These are phyloP conservation scores for Globodera ellingtonae DNA, from an alignment of 1,140 invertebrate species.

Conservation along the genomic window DNA sequence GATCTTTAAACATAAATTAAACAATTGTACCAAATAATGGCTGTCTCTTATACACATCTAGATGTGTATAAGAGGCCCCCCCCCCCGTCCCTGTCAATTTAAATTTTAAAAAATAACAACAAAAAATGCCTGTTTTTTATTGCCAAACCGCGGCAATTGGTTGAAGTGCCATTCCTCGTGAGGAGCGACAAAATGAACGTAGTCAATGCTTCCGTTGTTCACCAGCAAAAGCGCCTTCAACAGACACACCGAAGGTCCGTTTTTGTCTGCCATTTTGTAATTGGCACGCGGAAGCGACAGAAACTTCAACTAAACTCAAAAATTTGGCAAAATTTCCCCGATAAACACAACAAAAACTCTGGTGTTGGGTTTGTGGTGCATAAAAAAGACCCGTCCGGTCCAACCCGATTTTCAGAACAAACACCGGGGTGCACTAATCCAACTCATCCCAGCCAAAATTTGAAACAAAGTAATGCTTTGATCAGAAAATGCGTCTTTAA, in stretches of 20 bases:
- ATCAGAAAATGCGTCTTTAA: too few relatives aligned
- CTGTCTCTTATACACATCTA: too few relatives aligned
- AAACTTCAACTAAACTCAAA: conserved; percentile 30
- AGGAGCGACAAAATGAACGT: conserved; percentile 36
- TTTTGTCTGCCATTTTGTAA: conserved; percentile 22
- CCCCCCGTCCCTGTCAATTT: too few relatives aligned
- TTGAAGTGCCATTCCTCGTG: conserved; percentile 40
- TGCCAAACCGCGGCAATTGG: conserved; percentile 13
- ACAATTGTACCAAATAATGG: background rate
- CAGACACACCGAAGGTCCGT: conserved; percentile 21
- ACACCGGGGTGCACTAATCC: too few relatives aligned
- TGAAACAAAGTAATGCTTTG: too few relatives aligned
- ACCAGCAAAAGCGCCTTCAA: conserved; percentile 32
- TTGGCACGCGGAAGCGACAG: conserved; percentile 6
- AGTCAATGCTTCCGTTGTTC: conserved; percentile 41
- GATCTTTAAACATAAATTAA: background rate
- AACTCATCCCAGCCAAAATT: too few relatives aligned
- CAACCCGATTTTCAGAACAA: too few relatives aligned
- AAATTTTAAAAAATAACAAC: too few relatives aligned
- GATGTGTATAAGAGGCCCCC: too few relatives aligned
- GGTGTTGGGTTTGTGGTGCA: too few relatives aligned
- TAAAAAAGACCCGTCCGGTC: too few relatives aligned
- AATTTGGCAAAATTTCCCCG: conserved; percentile 1
- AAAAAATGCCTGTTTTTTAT: conserved; percentile 9
- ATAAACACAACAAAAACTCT: too few relatives aligned